phyloP scores from a whole-genome alignment of 1,140 invertebrate species.

The Psix sp. region DNA sequence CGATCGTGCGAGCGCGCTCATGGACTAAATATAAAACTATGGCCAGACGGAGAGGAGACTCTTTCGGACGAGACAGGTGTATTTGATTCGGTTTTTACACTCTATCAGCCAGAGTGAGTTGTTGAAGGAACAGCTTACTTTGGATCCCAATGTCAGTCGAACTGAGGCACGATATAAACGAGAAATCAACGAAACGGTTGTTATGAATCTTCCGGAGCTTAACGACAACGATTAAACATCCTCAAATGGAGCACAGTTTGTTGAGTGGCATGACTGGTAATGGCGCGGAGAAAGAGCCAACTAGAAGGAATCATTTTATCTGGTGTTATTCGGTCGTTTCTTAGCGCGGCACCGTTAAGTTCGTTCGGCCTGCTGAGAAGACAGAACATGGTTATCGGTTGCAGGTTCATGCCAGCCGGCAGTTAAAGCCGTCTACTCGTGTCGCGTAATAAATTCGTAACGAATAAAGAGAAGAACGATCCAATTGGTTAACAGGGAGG shows the following conservation, averaged over 20 bases:
- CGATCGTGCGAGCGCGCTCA: constrained; percentile 51
- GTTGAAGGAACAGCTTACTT: too few relatives aligned
- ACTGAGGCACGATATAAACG: too few relatives aligned
- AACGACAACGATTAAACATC: constrained; percentile 57
- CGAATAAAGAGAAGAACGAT: constrained; percentile 62
- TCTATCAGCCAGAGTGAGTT: too few relatives aligned
- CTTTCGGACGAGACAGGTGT: constrained; percentile 36
- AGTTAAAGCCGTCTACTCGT: constrained; percentile 71
- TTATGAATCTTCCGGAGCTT: constrained; percentile 56
- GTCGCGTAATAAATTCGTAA: constrained; percentile 74
- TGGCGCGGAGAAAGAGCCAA: constrained; percentile 35
- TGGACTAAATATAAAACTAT: constrained; percentile 47
- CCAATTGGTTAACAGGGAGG: constrained; percentile 74
- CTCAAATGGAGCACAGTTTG: constrained; percentile 48
- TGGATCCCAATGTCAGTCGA: too few relatives aligned
- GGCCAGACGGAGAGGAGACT: constrained; percentile 7
- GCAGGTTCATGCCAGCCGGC: constrained; percentile 74
- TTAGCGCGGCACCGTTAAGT: constrained; percentile 56
- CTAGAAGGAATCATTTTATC: constrained; percentile 58
- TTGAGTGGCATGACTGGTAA: constrained; percentile 54
- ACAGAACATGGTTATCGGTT: constrained; percentile 66
- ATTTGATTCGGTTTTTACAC: too few relatives aligned
- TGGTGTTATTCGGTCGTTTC: constrained; percentile 58
- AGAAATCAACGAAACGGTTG: too few relatives aligned
- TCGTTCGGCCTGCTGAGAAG: constrained; percentile 37